phyloP scores from a whole-genome alignment of 2,888 invertebrate genomes.

The Hemicrepidius hirtus region DNA sequence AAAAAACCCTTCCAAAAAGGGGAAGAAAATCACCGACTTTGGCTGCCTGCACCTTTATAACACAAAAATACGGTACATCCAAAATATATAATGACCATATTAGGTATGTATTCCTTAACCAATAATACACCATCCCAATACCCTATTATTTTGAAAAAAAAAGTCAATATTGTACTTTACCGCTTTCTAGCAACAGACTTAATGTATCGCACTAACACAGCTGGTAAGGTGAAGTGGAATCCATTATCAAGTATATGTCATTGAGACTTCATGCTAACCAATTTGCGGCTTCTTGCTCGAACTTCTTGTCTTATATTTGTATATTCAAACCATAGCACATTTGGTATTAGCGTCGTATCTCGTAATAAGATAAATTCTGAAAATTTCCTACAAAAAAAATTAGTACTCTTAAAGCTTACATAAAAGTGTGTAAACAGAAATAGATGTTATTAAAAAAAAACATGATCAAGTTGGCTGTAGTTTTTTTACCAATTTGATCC shows the following conservation, averaged over 20 bases:
- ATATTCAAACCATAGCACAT: conserved; percentile 95
- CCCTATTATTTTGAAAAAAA: too few species aligned
- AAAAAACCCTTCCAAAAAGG: too few species aligned
- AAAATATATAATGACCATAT: not conserved
- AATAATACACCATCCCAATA: too few species aligned
- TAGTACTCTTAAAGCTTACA: too few species aligned
- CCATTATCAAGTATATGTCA: conserved; percentile 79
- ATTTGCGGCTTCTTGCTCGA: conserved; percentile 85
- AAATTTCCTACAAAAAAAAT: conserved; percentile 79
- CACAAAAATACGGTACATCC: not conserved
- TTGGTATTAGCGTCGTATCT: conserved; percentile 93
- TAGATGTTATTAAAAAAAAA: too few species aligned
- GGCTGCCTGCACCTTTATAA: conserved; percentile 14
- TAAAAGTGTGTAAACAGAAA: too few species aligned
- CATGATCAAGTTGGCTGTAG: too few species aligned
- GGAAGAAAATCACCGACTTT: not conserved
- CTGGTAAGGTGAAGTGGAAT: conserved; percentile 65
- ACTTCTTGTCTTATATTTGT: conserved; percentile 90
- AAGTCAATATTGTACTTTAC: conserved; percentile 42
- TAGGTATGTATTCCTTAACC: too few species aligned
- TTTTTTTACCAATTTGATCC: too few species aligned
- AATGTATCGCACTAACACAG: conserved; percentile 61
- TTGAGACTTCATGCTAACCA: conserved; percentile 88
- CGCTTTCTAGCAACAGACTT: conserved; percentile 51
- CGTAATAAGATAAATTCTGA: conserved; percentile 90